Percentiles rank a stretch among this genome's conserved stretches.
Evolutionary conservation across 1,140 invertebrate genomes (phyloP).

Genomic region (Cardiocondyla obscurior): DNA sequence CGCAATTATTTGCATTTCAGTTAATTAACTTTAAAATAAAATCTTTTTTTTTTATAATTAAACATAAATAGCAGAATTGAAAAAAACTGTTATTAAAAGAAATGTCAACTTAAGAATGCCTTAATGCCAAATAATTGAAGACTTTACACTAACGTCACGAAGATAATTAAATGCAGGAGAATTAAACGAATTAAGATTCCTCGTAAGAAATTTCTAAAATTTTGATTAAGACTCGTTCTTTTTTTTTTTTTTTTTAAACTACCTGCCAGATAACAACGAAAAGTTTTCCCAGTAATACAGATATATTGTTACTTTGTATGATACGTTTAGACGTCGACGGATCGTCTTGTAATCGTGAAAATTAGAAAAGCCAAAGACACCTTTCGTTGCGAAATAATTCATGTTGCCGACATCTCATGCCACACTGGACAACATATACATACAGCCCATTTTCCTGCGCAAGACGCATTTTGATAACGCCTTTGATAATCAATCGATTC

Average conservation of each 20-base stretch:
- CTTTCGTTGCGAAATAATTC: constrained; percentile 14
- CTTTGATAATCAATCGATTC: background rate
- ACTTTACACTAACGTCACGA: background rate
- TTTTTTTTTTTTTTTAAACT: background rate
- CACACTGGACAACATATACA: background rate
- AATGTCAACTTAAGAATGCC: background rate
- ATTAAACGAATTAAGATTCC: background rate
- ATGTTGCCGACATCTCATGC: constrained; percentile 9
- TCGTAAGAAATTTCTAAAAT: background rate
- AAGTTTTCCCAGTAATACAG: too few relatives aligned
- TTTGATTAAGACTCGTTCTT: background rate
- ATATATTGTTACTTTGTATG: too few relatives aligned
- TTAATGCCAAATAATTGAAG: background rate
- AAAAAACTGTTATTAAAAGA: background rate
- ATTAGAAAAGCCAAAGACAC: constrained; percentile 8
- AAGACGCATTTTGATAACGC: background rate
- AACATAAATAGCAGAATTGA: background rate
- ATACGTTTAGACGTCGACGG: background rate
- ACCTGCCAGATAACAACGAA: background rate
- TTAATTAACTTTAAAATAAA: background rate
- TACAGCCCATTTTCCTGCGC: background rate
- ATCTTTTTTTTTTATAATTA: background rate
- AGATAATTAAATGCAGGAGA: background rate
- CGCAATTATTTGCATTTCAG: background rate
- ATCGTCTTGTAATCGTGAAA: background rate